phyloP scores from a whole-genome alignment of 2,113 vertebrate genomes.

The Sciurus niger region DNA sequence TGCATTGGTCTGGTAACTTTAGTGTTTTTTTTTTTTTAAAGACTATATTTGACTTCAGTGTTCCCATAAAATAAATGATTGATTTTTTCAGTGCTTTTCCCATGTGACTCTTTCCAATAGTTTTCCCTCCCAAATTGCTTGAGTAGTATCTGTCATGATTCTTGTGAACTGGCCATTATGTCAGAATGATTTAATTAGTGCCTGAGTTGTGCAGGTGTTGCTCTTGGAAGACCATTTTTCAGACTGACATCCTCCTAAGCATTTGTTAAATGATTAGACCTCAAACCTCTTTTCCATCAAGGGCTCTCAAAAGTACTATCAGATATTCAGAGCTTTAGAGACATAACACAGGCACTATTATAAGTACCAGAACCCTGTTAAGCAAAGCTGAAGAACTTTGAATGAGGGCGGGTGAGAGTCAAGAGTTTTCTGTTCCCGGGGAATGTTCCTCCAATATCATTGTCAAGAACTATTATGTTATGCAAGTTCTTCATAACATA shows the following conservation, averaged over 20 bases:
- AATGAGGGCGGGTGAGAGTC: background rate
- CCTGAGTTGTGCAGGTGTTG: no score
- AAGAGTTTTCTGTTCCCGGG: constrained; percentile 4
- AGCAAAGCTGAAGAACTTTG: background rate
- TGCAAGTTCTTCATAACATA: background rate
- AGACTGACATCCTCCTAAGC: no score
- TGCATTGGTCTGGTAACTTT: constrained; percentile 30
- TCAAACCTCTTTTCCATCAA: no score
- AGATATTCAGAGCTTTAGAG: background rate
- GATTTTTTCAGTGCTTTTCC: constrained; percentile 37
- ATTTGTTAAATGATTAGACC: no score
- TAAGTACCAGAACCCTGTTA: background rate
- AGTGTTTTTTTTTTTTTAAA: background rate
- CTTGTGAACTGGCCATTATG: constrained; percentile 64
- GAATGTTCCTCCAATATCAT: background rate
- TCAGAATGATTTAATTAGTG: no score
- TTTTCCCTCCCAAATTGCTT: constrained; percentile 59
- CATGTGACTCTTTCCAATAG: constrained; percentile 9
- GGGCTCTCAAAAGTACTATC: no score
- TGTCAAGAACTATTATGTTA: background rate
- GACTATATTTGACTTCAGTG: constrained; percentile 26
- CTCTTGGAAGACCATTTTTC: no score
- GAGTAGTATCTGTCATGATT: constrained; percentile 50
- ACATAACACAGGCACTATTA: background rate
- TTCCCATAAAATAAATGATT: constrained; percentile 66